Percentiles rank a stretch among this genome's conserved stretches.
These are phyloP conservation scores for Carlito syrichta DNA, from an alignment of 2,113 vertebrate genomes.

Conservation along the genomic window DNA sequence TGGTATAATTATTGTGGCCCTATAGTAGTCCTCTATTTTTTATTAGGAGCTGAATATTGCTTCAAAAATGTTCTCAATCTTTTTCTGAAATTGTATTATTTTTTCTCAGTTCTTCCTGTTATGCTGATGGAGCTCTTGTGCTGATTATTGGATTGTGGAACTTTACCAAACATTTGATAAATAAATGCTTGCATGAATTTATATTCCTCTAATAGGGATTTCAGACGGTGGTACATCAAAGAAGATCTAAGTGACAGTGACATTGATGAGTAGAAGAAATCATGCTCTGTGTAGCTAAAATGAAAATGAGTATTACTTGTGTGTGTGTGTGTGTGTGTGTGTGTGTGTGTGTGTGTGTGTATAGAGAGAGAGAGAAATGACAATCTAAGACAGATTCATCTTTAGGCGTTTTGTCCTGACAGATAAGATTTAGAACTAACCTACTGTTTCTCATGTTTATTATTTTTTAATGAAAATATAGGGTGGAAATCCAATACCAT, in stretches of 20 bases:
- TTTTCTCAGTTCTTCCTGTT: background rate
- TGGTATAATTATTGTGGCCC: background rate
- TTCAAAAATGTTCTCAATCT: background rate
- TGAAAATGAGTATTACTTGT: background rate
- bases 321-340: too few species aligned
- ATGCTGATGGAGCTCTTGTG: background rate
- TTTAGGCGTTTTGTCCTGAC: background rate
- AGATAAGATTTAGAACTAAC: background rate
- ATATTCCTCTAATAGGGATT: background rate
- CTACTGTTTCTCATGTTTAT: background rate
- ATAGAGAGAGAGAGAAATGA: background rate
- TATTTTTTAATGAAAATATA: background rate
- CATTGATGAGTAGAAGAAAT: background rate
- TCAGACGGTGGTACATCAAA: background rate
- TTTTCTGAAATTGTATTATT: slow-evolving; percentile 10
- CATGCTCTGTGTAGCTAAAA: background rate
- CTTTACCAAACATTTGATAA: background rate
- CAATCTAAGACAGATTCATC: background rate
- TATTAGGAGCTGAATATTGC: background rate
- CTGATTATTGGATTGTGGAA: background rate
- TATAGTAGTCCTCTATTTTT: background rate
- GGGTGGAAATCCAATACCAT: background rate
- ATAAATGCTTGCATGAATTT: background rate
- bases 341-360: background rate
- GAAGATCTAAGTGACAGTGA: background rate